A percentile compares a stretch with the other conserved stretches of the same genome.
Conservation (phyloP, 2,888 invertebrate species). For the Rotaria sp. region DNA sequence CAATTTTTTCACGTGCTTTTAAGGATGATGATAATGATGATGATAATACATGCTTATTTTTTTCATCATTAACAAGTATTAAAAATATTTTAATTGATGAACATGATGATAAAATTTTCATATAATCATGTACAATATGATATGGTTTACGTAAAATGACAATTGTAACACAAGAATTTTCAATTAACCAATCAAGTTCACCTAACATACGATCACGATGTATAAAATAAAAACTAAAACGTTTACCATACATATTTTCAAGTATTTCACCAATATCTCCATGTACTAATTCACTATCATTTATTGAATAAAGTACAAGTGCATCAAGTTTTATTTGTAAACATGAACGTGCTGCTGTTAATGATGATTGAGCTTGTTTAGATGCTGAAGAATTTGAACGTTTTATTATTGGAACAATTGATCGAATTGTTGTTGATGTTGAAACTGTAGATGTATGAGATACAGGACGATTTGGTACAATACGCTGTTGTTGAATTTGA, state of each 20-base stretch:
- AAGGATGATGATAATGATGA: constrained; percentile 26
- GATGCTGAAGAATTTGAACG: neutral
- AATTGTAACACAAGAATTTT: neutral
- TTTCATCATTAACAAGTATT: neutral
- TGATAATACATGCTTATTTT: neutral
- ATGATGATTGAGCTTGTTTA: neutral
- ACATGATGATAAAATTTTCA: constrained; percentile 17
- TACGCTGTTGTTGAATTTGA: neutral
- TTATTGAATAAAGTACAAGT: neutral
- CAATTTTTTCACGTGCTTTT: neutral
- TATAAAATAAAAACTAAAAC: constrained; percentile 27
- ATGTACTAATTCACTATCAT: constrained; percentile 13
- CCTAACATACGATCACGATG: constrained; percentile 24
- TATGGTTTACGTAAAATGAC: constrained; percentile 14
- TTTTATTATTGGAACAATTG: neutral
- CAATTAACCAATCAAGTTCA: constrained; percentile 24
- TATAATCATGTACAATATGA: constrained; percentile 17
- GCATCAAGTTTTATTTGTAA: constrained; percentile 15
- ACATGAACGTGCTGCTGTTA: neutral
- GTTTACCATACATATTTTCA: constrained; percentile 12
- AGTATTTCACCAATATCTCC: neutral
- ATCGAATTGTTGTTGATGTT: neutral
- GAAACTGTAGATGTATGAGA: neutral
- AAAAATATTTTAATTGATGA: neutral
- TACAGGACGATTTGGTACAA: neutral